Percentiles rank a stretch among this genome's conserved stretches.
These are phyloP conservation scores for Drosophila falleni DNA, from an alignment of 2,888 invertebrate species.

Conservation along the genomic window DNA sequence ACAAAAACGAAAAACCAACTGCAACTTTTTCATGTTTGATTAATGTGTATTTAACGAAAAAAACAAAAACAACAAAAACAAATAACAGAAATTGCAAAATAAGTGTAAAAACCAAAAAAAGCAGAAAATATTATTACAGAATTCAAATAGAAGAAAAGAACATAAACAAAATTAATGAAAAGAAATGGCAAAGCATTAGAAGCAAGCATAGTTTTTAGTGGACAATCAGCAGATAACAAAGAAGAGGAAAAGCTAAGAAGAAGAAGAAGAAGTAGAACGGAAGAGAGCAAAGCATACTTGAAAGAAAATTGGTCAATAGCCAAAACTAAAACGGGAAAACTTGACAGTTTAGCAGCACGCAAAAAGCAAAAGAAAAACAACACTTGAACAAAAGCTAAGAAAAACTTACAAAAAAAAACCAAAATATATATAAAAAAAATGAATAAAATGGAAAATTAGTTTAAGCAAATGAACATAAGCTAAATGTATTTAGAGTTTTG, in stretches of 20 bases:
- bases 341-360: slow-evolving; percentile 34
- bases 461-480: slow-evolving; percentile 65
- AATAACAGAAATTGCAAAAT: slow-evolving; percentile 33
- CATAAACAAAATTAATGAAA: slow-evolving; percentile 10
- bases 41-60: slow-evolving; percentile 55
- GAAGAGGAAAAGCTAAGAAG: slow-evolving; percentile 28
- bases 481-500: slow-evolving; percentile 80
- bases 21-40: slow-evolving; percentile 58
- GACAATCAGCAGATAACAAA: slow-evolving; percentile 73
- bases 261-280: slow-evolving; percentile 15
- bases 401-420: slow-evolving; percentile 2
- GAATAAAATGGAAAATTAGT: slow-evolving; percentile 45
- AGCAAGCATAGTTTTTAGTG: slow-evolving; percentile 78
- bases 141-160: slow-evolving; percentile 38
- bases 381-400: slow-evolving; percentile 27
- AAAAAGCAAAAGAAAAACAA: slow-evolving; percentile 29
- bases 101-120: slow-evolving; percentile 30
- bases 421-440: slow-evolving; percentile 24
- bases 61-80: slow-evolving; percentile 6
- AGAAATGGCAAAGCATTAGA: slow-evolving; percentile 46
- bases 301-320: slow-evolving; percentile 46
- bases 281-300: slow-evolving; percentile 28
- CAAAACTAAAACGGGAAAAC: slow-evolving; percentile 34
- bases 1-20: slow-evolving; percentile 31
- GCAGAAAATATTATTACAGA: slow-evolving; percentile 21